phyloP scores from a whole-genome alignment of 1,140 invertebrate species.

The Camponotus floridanus region DNA sequence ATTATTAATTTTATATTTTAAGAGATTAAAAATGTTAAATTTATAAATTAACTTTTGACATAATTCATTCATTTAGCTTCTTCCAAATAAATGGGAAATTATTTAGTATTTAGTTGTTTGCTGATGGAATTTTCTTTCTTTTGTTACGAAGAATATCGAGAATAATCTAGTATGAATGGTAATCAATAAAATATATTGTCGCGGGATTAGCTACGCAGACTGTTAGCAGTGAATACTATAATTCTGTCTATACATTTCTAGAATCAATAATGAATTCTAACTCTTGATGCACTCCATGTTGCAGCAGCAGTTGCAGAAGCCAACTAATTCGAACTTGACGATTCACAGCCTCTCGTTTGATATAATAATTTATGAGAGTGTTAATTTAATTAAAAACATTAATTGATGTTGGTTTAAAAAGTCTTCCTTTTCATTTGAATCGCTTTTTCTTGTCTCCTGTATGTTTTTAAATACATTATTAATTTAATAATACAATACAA shows the following conservation, averaged over 20 bases:
- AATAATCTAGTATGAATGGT: constrained; percentile 1
- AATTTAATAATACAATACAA: background rate
- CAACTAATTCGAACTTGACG: constrained; percentile 47
- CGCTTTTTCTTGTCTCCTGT: too few species aligned
- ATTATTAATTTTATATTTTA: too few species aligned
- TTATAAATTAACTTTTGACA: too few species aligned
- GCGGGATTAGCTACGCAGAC: constrained; percentile 24
- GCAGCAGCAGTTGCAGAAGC: constrained; percentile 46
- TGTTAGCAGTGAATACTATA: background rate
- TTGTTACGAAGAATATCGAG: background rate
- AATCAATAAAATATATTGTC: constrained; percentile 11
- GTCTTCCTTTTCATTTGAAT: background rate
- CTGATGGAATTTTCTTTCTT: constrained; percentile 32
- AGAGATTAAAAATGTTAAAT: too few species aligned
- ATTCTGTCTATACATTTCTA: constrained; percentile 37
- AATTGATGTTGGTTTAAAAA: background rate
- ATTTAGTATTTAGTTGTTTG: constrained; percentile 7
- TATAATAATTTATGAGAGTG: background rate
- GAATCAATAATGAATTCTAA: constrained; percentile 56
- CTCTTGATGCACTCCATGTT: constrained; percentile 60
- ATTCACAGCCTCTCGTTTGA: constrained; percentile 23
- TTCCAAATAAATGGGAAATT: constrained; percentile 12
- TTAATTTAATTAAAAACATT: constrained; percentile 26
- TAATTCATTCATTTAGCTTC: too few species aligned
- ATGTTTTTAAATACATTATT: background rate